These are phyloP conservation scores for Oryzias celebensis DNA, from an alignment of 2,113 vertebrate genomes.

Conservation along the genomic window DNA sequence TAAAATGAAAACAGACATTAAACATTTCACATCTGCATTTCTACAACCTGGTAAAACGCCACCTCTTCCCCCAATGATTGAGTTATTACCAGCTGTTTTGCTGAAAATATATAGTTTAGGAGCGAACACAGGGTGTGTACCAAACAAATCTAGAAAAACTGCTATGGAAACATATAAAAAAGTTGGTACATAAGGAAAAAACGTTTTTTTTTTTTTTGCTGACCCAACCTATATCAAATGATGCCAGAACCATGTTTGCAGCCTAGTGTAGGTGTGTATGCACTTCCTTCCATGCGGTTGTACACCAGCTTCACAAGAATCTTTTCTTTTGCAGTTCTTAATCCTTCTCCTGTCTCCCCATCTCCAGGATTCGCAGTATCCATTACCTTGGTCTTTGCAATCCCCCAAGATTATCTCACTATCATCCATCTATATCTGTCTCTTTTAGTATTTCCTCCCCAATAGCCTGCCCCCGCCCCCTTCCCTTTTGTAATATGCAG, in stretches of 20 bases:
- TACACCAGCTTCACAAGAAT: conserved; percentile 16
- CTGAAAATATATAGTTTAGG: neutral
- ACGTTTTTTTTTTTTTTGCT: conserved; percentile 5
- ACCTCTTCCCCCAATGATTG: conserved; percentile 15
- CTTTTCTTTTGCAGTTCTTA: conserved; percentile 50
- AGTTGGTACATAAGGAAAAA: neutral
- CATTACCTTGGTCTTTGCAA: conserved; percentile 48
- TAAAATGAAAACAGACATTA: conserved; percentile 19
- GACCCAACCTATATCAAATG: conserved; percentile 8
- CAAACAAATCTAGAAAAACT: neutral
- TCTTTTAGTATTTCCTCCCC: conserved; percentile 22
- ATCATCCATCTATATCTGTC: conserved; percentile 55
- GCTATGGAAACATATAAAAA: neutral
- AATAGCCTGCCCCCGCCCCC: neutral
- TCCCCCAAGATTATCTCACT: conserved; percentile 54
- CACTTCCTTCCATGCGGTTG: neutral
- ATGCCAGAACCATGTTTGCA: neutral
- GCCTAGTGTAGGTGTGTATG: neutral
- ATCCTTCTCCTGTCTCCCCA: conserved; percentile 41
- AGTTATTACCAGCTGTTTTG: conserved; percentile 22
- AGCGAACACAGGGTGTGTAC: conserved; percentile 2
- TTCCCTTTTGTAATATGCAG: conserved; percentile 1
- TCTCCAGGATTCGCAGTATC: conserved; percentile 46
- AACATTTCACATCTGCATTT: conserved; percentile 19
- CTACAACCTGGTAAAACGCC: conserved; percentile 16